Evolutionary conservation across 2,888 invertebrate genomes (phyloP).

Genomic region (Tipula helvola): DNA sequence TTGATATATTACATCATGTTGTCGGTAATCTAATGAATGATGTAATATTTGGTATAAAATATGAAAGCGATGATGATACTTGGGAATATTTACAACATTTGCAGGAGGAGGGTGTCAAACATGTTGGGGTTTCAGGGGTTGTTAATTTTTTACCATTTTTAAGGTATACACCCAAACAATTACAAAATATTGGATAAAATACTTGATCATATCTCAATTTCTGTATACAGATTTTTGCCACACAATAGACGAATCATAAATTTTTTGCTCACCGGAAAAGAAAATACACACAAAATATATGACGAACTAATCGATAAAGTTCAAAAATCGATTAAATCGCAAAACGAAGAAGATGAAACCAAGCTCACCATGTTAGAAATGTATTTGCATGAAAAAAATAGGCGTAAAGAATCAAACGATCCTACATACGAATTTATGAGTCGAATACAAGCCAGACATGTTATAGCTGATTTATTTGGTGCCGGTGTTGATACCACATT

Average conservation of each 20-base stretch:
- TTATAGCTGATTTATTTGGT: conserved; percentile 72
- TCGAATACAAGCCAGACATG: conserved; percentile 55
- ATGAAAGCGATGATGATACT: conserved; percentile 50
- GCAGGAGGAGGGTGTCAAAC: conserved; percentile 72
- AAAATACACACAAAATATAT: conserved; percentile 60
- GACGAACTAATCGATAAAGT: conserved; percentile 50
- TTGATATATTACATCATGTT: conserved; percentile 40
- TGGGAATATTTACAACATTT: conserved; percentile 67
- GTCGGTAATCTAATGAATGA: conserved; percentile 66
- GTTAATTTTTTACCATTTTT: conserved; percentile 76
- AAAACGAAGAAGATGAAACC: conserved; percentile 25
- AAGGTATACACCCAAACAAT: conserved; percentile 37
- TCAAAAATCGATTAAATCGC: conserved; percentile 23
- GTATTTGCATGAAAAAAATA: conserved; percentile 47
- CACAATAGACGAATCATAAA: conserved; percentile 49
- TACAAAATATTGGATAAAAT: not conserved
- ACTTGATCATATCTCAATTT: not conserved
- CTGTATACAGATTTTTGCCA: conserved; percentile 31
- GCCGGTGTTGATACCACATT: conserved; percentile 77
- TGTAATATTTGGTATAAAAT: conserved; percentile 65
- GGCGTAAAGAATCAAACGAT: conserved; percentile 34
- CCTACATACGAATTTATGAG: conserved; percentile 42
- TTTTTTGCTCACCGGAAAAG: conserved; percentile 53
- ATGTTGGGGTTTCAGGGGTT: conserved; percentile 69
- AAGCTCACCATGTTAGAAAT: conserved; percentile 45